A percentile compares a stretch with the other conserved stretches of the same genome.
Evolutionary conservation across 2,797 vertebrate species (phyloP).

Genomic region (Rhinoraja longicauda): DNA sequence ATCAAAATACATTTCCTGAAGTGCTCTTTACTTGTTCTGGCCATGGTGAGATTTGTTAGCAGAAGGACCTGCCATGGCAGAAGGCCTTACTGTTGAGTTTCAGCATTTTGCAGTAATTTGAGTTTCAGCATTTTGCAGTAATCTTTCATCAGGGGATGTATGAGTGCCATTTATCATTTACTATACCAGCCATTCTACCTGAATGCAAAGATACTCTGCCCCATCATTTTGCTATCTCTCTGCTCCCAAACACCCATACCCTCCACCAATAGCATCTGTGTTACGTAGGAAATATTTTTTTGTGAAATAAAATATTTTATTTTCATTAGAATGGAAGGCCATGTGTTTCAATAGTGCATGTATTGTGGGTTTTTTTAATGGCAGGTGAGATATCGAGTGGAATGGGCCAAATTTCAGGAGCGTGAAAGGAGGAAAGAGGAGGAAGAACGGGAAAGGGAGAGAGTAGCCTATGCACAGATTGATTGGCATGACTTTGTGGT

Average conservation of each 20-base stretch:
- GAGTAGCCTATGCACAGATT: constrained; percentile 94
- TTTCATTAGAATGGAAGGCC: not conserved
- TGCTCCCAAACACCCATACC: too few species aligned
- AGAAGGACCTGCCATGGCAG: too few species aligned
- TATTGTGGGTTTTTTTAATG: not conserved
- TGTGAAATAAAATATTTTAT: not conserved
- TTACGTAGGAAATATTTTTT: not conserved
- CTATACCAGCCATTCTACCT: not conserved
- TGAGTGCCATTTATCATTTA: not conserved
- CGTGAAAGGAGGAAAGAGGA: constrained; percentile 95
- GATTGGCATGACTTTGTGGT: constrained; percentile 99
- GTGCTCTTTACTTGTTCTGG: not conserved
- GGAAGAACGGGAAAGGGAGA: constrained; percentile 91
- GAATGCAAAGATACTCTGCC: not conserved
- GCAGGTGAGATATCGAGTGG: constrained; percentile 90
- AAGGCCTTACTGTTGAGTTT: too few species aligned
- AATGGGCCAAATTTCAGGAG: constrained; percentile 98
- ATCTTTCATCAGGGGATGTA: too few species aligned
- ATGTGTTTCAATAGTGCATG: not conserved
- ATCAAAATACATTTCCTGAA: not conserved
- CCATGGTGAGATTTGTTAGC: too few species aligned
- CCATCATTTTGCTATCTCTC: too few species aligned
- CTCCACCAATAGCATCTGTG: too few species aligned
- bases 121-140: too few species aligned
- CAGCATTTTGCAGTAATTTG: too few species aligned